Evolutionary conservation across 2,113 vertebrate species (phyloP).

Genomic region (Laticauda colubrina): DNA sequence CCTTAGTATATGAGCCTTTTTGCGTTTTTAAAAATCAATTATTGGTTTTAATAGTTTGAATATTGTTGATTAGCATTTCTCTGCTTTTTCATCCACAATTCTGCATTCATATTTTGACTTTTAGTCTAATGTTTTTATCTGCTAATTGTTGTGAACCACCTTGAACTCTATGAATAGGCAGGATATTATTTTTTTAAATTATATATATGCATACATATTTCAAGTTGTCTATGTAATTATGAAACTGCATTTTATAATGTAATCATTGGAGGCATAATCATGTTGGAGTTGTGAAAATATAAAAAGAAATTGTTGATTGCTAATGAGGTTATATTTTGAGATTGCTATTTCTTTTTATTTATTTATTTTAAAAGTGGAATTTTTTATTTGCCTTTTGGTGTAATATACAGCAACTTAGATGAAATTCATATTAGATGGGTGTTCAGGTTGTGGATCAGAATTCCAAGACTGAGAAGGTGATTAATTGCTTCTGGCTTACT

Average conservation of each 20-base stretch:
- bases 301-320: slow-evolving; percentile 14
- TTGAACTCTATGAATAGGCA: not conserved
- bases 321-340: slow-evolving; percentile 5
- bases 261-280: slow-evolving; percentile 14
- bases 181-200: not conserved
- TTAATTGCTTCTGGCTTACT: not conserved
- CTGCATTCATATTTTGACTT: not conserved
- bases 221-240: not conserved
- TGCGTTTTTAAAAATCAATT: not conserved
- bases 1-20: not conserved
- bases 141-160: not conserved
- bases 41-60: not conserved
- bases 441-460: not conserved
- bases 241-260: not conserved
- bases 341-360: not conserved
- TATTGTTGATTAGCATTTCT: not conserved
- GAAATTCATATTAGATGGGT: not conserved
- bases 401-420: not conserved
- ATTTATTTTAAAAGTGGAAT: not conserved
- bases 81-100: not conserved
- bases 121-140: not conserved
- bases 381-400: not conserved
- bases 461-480: not conserved
- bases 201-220: not conserved
- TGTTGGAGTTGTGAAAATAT: not conserved